Evolutionary conservation across 2,888 invertebrate species (phyloP).

Genomic region (Synanthedon andrenaeformis): DNA sequence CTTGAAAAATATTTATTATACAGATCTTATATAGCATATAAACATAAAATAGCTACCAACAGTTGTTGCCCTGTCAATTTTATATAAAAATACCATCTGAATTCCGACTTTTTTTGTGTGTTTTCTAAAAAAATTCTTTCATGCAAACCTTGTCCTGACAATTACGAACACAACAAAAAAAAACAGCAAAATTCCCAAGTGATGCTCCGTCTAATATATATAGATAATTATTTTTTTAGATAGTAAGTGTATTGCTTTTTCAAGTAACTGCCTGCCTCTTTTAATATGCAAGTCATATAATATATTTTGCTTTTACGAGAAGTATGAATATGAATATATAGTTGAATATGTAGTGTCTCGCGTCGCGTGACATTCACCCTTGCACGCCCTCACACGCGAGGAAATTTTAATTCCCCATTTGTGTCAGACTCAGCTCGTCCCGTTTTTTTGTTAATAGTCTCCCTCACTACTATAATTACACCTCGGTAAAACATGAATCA

Average conservation of each 20-base stretch:
- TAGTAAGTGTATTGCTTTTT: neutral
- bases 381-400: slow-evolving; percentile 26
- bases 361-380: slow-evolving; percentile 46
- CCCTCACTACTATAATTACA: neutral
- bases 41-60: too few species aligned
- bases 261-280: neutral
- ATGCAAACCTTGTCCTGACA: too few species aligned
- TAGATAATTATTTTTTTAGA: neutral
- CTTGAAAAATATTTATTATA: too few species aligned
- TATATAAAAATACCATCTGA: too few species aligned
- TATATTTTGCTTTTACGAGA: neutral
- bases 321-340: neutral
- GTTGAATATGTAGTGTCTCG: slow-evolving; percentile 25
- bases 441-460: neutral
- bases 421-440: slow-evolving; percentile 4
- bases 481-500: neutral
- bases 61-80: too few species aligned
- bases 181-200: too few species aligned
- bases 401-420: slow-evolving; percentile 22
- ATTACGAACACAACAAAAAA: too few species aligned
- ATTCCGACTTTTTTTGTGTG: too few species aligned
- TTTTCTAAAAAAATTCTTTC: too few species aligned
- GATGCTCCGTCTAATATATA: too few species aligned
- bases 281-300: neutral
- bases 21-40: too few species aligned